Conservation (phyloP, 2,113 vertebrate genomes). For the Diadophis punctatus region DNA sequence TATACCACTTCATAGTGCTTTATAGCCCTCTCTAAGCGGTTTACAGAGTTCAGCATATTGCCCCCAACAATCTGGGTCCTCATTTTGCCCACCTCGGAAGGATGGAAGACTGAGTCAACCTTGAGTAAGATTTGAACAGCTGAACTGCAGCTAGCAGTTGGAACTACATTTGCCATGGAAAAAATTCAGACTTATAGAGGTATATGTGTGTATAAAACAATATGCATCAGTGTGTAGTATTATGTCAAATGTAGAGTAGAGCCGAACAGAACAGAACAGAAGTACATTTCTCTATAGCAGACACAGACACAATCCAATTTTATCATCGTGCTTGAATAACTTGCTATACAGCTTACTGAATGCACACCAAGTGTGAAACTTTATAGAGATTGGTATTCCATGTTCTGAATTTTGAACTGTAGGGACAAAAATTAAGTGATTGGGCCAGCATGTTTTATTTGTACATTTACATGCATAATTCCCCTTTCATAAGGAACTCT, state of each 20-base stretch:
- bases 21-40: no score
- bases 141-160: no score
- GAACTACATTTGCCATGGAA: not conserved
- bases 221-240: not conserved
- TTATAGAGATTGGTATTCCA: not conserved
- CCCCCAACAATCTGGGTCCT: no score
- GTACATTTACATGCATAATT: not conserved
- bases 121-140: no score
- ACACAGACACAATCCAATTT: not conserved
- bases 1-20: no score
- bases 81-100: no score
- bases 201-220: not conserved
- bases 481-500: not conserved
- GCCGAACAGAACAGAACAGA: not conserved
- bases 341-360: not conserved
- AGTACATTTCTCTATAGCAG: not conserved
- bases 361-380: not conserved
- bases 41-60: no score
- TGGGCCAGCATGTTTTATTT: not conserved
- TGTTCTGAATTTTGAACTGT: not conserved
- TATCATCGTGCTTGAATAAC: not conserved
- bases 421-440: not conserved
- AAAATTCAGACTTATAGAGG: not conserved
- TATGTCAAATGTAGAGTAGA: not conserved
- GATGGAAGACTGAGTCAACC: no score